Conservation (phyloP, 1,140 invertebrate species). For the Megalopta genalis region DNA sequence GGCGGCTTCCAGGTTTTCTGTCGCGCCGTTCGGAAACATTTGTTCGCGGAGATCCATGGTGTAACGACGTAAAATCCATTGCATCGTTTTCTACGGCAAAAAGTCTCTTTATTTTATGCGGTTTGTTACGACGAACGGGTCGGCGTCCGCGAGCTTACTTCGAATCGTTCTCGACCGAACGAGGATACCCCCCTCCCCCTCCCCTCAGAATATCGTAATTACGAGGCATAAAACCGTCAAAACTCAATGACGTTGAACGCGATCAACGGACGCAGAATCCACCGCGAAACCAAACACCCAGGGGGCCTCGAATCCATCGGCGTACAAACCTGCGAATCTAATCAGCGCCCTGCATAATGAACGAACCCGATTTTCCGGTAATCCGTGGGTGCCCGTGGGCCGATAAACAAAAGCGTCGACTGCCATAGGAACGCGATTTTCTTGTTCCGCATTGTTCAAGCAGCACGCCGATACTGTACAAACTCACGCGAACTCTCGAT, state of each 20-base stretch:
- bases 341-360: constrained; percentile 3
- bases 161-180: not conserved
- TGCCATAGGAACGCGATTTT: not conserved
- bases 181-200: too few species aligned
- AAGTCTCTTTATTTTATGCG: too few species aligned
- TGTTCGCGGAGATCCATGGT: too few species aligned
- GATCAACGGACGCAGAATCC: not conserved
- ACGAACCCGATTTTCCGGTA: constrained; percentile 3
- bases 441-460: not conserved
- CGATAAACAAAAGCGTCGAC: not conserved
- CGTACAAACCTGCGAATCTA: constrained; percentile 3
- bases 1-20: too few species aligned
- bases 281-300: constrained; percentile 3
- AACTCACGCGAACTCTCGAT: not conserved
- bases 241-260: not conserved
- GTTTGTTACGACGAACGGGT: too few species aligned
- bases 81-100: too few species aligned
- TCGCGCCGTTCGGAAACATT: too few species aligned
- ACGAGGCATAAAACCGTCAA: not conserved
- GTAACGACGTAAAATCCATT: too few species aligned
- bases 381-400: not conserved
- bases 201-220: not conserved
- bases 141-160: not conserved
- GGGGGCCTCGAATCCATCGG: not conserved
- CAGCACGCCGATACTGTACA: not conserved